Conservation (phyloP, 2,113 vertebrate species). For the Petrocephalus zakoni region DNA sequence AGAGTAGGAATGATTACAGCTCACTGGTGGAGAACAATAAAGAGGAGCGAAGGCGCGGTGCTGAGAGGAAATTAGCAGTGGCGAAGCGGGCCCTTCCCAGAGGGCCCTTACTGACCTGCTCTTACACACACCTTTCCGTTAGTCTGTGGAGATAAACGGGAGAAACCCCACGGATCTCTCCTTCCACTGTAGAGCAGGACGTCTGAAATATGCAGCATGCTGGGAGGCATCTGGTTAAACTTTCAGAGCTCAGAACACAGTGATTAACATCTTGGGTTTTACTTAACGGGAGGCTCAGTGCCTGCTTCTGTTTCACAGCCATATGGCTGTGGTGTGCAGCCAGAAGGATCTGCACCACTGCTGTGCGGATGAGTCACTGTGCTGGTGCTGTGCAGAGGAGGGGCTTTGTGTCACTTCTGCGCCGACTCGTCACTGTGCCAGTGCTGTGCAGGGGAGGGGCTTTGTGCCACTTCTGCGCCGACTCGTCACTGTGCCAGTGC, state of each 20-base stretch:
- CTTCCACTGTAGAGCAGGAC: not conserved
- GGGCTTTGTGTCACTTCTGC: not conserved
- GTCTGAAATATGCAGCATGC: not conserved
- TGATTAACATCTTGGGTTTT: constrained; percentile 10
- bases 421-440: not conserved
- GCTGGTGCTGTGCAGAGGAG: not conserved
- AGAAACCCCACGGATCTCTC: not conserved
- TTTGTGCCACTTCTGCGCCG: not conserved
- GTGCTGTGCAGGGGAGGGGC: not conserved
- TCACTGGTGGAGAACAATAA: not conserved
- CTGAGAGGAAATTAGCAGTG: not conserved
- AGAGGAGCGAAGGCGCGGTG: not conserved
- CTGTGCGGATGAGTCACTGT: not conserved
- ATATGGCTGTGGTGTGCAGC: not conserved
- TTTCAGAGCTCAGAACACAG: not conserved
- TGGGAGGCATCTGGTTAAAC: not conserved
- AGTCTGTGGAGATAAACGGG: not conserved
- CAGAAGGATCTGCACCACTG: not conserved
- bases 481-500: not conserved
- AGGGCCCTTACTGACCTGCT: not conserved
- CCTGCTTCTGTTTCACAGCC: constrained; percentile 1
- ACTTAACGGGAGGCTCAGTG: not conserved
- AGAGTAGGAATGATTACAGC: not conserved
- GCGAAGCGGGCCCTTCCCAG: not conserved
- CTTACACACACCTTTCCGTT: not conserved